phyloP scores from a whole-genome alignment of 2,797 vertebrate genomes.

The Eutrigla gurnardus region DNA sequence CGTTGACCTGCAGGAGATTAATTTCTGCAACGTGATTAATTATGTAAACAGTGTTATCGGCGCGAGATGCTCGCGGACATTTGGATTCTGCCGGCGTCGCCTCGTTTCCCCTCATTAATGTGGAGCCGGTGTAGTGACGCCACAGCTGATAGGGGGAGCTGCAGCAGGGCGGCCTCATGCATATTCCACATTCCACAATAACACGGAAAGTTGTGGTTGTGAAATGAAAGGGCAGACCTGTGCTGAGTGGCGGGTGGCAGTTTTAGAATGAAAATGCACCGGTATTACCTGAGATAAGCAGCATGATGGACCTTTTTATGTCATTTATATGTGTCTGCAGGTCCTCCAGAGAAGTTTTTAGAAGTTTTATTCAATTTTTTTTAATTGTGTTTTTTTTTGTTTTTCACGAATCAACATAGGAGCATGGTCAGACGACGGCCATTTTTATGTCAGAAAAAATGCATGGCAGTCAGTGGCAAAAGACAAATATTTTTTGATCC shows the following conservation, averaged over 20 bases:
- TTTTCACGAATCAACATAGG: too few species aligned
- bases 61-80: constrained; percentile 42
- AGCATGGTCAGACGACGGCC: too few species aligned
- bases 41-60: constrained; percentile 75
- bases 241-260: constrained; percentile 14
- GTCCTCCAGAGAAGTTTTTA: too few species aligned
- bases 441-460: too few species aligned
- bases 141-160: not conserved
- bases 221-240: constrained; percentile 20
- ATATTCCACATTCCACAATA: constrained; percentile 32
- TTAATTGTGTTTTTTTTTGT: too few species aligned
- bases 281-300: constrained; percentile 10
- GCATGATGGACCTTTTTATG: not conserved
- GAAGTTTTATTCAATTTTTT: too few species aligned
- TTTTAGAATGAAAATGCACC: constrained; percentile 15
- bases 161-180: constrained; percentile 55
- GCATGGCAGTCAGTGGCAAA: too few species aligned
- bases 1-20: constrained; percentile 54
- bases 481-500: too few species aligned
- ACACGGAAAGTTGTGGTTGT: constrained; percentile 19
- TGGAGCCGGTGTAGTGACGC: constrained; percentile 10
- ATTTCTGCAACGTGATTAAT: constrained; percentile 67
- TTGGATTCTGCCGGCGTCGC: constrained; percentile 59
- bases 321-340: too few species aligned
- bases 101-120: constrained; percentile 59